phyloP scores from a whole-genome alignment of 2,888 invertebrate species.

The Harpalus rubripes region DNA sequence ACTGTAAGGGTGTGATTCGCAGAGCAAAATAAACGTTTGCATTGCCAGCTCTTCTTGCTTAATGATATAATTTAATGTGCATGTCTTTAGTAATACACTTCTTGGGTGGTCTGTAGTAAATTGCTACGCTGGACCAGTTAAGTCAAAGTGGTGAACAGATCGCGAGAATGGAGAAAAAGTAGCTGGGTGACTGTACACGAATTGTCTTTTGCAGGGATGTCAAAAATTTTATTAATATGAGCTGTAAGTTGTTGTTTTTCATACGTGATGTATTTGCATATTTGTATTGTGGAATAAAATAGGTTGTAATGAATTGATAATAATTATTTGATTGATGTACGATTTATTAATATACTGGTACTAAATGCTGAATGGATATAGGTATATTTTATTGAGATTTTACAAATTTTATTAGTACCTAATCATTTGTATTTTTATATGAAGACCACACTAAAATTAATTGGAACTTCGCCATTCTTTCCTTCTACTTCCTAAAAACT shows the following conservation, averaged over 20 bases:
- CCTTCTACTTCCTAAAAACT: too few relatives aligned
- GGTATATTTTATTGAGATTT: too few relatives aligned
- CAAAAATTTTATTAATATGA: slow-evolving; percentile 56
- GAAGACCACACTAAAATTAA: too few relatives aligned
- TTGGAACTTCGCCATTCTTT: too few relatives aligned
- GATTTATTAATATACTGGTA: background rate
- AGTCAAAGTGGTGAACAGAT: background rate
- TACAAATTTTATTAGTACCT: too few relatives aligned
- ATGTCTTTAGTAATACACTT: slow-evolving; percentile 74
- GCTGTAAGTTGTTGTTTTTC: slow-evolving; percentile 20
- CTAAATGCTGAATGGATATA: background rate
- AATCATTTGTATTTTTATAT: too few relatives aligned
- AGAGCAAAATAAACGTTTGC: slow-evolving; percentile 6
- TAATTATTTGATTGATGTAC: background rate
- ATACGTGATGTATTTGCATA: slow-evolving; percentile 8
- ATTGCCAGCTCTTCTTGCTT: slow-evolving; percentile 69
- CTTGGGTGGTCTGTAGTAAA: slow-evolving; percentile 75
- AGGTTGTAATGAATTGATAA: background rate
- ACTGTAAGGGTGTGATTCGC: slow-evolving; percentile 48
- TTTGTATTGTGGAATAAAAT: background rate
- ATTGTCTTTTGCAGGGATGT: slow-evolving; percentile 61
- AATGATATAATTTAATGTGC: slow-evolving; percentile 76
- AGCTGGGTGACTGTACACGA: slow-evolving; percentile 44
- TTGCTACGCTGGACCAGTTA: slow-evolving; percentile 73
- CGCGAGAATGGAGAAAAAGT: background rate